Base-by-base conservation (phyloP, 1,140 invertebrate species). In the Mesaphorura yosii region DNA sequence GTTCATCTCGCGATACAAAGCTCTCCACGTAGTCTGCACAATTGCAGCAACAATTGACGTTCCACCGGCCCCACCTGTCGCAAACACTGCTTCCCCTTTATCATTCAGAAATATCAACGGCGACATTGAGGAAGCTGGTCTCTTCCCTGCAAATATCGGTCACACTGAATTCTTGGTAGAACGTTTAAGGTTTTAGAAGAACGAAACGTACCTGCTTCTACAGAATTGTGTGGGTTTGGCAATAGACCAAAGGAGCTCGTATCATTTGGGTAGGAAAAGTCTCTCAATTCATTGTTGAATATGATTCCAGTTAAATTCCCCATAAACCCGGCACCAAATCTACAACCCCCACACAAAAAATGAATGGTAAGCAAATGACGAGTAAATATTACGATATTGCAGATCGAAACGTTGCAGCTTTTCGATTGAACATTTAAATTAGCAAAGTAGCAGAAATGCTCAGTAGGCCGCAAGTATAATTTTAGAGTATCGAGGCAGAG, bases 241-340 rank as follows among this genome's bases (percentile, higher is more conserved):
- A 71, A 69, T 20, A 79, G 52, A 17, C 72, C 74, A 63, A 73
- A 78, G 46, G 64, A 67, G 64, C 78, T 80, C 2, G 72, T 74
- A 48, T 70, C 66, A 28, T 72, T 73, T 2, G 75, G 76, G 2
- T 82, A 76, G 0, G 87, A 84, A 70, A 98, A 98, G 67, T 98
- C 94, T 67, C 94, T 87, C 88, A 98, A 95, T 44, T 82, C 83
- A 66, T 86, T 84, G 70, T 98, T 98, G 62, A 91, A 78, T 3
- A 97, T 71, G 37, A 98, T 90, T 25, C 93, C 94, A 0, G 92
- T 94, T 41, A 76, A 77, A 20, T 77, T 67, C 1, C 86, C 87
- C 22, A 79, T 73, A 37, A 85, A 70, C 15, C 81, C 79, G 31
- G 84, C 79, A 19, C 88, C 88, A 67, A 86, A 88, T 65, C 87